Base-by-base conservation (phyloP, 2,888 invertebrate genomes). In the Lottia gigantea region DNA sequence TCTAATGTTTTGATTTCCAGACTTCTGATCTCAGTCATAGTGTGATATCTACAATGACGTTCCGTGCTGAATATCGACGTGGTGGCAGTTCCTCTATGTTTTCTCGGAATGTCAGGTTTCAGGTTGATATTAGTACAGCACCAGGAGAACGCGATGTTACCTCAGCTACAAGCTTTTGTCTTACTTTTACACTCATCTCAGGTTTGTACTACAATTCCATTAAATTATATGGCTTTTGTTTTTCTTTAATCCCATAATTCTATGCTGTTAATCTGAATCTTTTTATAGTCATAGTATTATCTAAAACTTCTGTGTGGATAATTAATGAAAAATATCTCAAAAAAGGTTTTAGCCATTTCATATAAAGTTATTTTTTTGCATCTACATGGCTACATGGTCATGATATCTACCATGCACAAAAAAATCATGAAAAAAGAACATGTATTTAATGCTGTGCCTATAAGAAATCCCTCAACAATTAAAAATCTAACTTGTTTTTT, bases 11-110 rank as follows among this genome's bases (percentile, higher is more conserved):
- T 64, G 25, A 6, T 67, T 49, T 76, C n/a, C 81, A 88, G 88
- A 89, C 88, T 19, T 87, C 88, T 45, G 89, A 89, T 78, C 79
- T 89, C 62, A 86, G 85, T 73, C 99, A 99, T 90, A 98, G 96
- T 85, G 98, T 99, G n/a, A 93, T 96, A 46, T 97, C 97, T 76
- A 97, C 98, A 66, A 97, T 97, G 92, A 97, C 97, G 49, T 99
- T 99, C 90, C 92, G 96, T 69, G 98, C 98, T 72, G 98, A 99
- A 88, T 99, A 98, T 90, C 96, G 97, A 87, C 91, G 98, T 66
- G 88, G 89, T 8, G 89, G 90, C n/a, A 96, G 96, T 69, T 95
- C 96, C 26, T 95, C 95, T 74, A 96, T 98, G 95, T 97, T 98
- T 88, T 96, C 97, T 85, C 91, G 98, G 79, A 97, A 97, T 89